Evolutionary conservation across 2,888 invertebrate genomes (phyloP).

Genomic region (Gandaritis pyraliata): DNA sequence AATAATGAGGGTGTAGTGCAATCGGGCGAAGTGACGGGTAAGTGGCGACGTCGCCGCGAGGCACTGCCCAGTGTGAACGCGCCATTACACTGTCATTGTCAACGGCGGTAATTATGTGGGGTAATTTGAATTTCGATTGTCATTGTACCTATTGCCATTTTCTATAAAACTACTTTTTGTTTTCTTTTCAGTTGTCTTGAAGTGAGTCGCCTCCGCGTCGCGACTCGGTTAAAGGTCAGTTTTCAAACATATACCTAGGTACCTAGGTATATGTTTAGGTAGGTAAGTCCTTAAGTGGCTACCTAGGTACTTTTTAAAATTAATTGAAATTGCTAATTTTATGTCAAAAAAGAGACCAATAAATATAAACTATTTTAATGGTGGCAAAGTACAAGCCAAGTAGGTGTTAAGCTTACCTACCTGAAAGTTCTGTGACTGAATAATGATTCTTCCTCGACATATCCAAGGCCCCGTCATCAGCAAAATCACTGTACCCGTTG

Average conservation of each 20-base stretch:
- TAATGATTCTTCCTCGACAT: slow-evolving; percentile 80
- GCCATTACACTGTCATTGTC: slow-evolving; percentile 74
- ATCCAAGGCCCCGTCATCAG: slow-evolving; percentile 76
- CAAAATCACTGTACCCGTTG: slow-evolving; percentile 67
- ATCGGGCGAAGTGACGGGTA: slow-evolving; percentile 68
- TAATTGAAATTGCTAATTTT: no score
- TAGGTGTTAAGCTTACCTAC: slow-evolving; percentile 64
- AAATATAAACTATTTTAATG: no score
- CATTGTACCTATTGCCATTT: slow-evolving; percentile 42
- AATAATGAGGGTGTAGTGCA: slow-evolving; percentile 75
- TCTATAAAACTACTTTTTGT: slow-evolving; percentile 12
- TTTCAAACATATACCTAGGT: no score
- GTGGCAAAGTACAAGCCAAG: no score
- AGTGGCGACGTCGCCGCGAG: slow-evolving; percentile 73
- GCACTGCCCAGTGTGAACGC: slow-evolving; percentile 61
- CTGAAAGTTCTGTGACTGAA: slow-evolving; percentile 77
- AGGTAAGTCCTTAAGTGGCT: no score
- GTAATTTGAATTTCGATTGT: slow-evolving; percentile 56
- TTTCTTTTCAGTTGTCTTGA: slow-evolving; percentile 9
- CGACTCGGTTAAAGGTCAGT: no score
- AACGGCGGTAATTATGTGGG: slow-evolving; percentile 57
- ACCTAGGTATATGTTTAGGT: no score
- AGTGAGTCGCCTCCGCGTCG: no score
- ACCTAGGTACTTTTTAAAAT: no score
- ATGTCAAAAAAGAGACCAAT: no score